Conservation (phyloP, 1,140 invertebrate genomes). For the Thaumatotibia leucotreta region DNA sequence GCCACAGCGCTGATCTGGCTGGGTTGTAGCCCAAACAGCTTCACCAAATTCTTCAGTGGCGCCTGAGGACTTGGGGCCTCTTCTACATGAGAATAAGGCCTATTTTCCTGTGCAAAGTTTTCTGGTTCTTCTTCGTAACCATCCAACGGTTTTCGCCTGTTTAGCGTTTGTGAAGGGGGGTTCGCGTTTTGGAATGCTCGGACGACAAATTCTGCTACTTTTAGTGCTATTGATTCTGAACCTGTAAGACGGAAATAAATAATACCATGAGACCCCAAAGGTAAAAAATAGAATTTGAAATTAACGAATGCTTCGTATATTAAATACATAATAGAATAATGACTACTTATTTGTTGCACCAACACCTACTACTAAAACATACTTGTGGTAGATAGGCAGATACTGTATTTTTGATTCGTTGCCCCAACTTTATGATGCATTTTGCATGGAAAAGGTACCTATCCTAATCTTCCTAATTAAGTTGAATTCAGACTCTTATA, state of each 20-base stretch:
- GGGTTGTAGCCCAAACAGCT: constrained; percentile 84
- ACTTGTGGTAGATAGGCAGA: no score
- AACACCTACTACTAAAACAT: no score
- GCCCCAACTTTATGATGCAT: no score
- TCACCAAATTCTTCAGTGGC: constrained; percentile 77
- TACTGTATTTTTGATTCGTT: no score
- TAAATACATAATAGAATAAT: no score
- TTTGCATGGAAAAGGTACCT: no score
- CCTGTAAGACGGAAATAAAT: constrained; percentile 40
- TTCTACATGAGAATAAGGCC: constrained; percentile 34
- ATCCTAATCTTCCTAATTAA: no score
- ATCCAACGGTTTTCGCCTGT: constrained; percentile 25
- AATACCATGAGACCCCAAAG: no score
- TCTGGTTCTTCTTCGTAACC: constrained; percentile 28
- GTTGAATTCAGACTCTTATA: no score
- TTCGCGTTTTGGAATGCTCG: constrained; percentile 53
- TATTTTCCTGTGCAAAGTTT: constrained; percentile 31
- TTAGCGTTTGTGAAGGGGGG: constrained; percentile 16
- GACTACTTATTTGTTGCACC: no score
- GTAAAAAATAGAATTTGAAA: no score
- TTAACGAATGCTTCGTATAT: no score
- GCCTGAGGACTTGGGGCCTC: constrained; percentile 39
- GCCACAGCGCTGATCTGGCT: constrained; percentile 86
- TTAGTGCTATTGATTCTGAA: constrained; percentile 60
- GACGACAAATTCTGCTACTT: constrained; percentile 69